phyloP scores from a whole-genome alignment of 2,888 invertebrate genomes.

The Cephus pulcher region DNA sequence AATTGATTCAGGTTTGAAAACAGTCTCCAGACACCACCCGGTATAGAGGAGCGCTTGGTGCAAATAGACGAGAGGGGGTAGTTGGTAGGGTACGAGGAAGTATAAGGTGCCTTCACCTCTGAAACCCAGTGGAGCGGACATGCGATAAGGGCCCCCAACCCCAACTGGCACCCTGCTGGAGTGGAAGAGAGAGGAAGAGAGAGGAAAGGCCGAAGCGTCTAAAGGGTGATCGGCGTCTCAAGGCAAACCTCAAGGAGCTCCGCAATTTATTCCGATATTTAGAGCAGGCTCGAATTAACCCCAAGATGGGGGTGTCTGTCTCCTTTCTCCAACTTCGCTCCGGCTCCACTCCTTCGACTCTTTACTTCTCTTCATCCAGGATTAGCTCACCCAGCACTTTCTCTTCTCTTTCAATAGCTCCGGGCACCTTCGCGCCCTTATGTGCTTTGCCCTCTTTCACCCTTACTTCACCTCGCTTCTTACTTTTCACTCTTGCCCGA shows the following conservation, averaged over 20 bases:
- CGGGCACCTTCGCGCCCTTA: not conserved
- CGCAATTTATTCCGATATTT: conserved; percentile 64
- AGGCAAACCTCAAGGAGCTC: conserved; percentile 31
- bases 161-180: conserved; percentile 17
- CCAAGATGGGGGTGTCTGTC: conserved; percentile 6
- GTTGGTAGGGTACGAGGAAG: conserved; percentile 30
- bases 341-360: not conserved
- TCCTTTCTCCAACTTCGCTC: not conserved
- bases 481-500: not conserved
- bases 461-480: not conserved
- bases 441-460: not conserved
- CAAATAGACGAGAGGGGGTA: conserved; percentile 42
- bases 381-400: not conserved
- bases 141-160: conserved; percentile 58
- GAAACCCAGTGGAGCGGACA: conserved; percentile 61
- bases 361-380: not conserved
- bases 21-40: conserved; percentile 35
- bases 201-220: conserved; percentile 10
- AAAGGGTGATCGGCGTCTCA: conserved; percentile 23
- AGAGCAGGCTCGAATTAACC: conserved; percentile 26
- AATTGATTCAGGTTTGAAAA: not conserved
- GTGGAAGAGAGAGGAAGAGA: conserved; percentile 1
- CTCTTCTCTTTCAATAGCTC: not conserved
- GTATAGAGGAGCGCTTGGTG: conserved; percentile 35
- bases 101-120: conserved; percentile 54